These are phyloP conservation scores for Megaustenia siamemsis DNA, from an alignment of 2,888 invertebrate genomes.

Conservation along the genomic window DNA sequence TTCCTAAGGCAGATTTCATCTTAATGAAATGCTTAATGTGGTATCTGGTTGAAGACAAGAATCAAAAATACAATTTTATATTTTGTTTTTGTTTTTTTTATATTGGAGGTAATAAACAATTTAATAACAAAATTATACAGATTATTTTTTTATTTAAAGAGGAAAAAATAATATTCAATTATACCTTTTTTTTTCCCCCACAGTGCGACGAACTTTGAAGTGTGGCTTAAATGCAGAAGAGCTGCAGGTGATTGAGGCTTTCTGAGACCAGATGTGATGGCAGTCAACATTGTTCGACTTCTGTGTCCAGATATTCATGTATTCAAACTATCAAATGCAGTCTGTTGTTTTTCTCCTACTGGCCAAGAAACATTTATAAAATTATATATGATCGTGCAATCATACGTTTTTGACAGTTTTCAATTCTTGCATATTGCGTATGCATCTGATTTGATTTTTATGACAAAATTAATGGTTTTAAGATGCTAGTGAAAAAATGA, in stretches of 20 bases:
- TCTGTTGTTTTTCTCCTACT: background rate
- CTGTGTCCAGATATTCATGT: background rate
- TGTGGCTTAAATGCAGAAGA: constrained; percentile 90
- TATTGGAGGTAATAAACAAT: background rate
- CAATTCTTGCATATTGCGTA: background rate
- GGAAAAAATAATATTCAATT: background rate
- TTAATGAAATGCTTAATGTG: too few relatives aligned
- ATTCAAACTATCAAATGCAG: background rate
- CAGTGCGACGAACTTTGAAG: constrained; percentile 90
- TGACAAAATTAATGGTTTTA: background rate
- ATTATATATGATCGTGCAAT: background rate
- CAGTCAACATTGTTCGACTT: background rate
- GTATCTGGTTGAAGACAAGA: too few relatives aligned
- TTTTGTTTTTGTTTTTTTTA: too few relatives aligned
- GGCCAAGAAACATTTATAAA: background rate
- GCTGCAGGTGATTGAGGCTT: constrained; percentile 81
- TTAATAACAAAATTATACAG: background rate
- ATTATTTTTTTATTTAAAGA: background rate
- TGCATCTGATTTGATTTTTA: background rate
- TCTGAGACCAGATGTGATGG: constrained; percentile 54
- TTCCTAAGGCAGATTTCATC: too few relatives aligned
- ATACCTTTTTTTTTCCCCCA: background rate
- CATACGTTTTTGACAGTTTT: background rate
- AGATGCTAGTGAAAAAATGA: background rate
- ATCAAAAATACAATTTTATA: too few relatives aligned